Conservation (phyloP, 2,113 vertebrate genomes). For the Todiramphus chloris region DNA sequence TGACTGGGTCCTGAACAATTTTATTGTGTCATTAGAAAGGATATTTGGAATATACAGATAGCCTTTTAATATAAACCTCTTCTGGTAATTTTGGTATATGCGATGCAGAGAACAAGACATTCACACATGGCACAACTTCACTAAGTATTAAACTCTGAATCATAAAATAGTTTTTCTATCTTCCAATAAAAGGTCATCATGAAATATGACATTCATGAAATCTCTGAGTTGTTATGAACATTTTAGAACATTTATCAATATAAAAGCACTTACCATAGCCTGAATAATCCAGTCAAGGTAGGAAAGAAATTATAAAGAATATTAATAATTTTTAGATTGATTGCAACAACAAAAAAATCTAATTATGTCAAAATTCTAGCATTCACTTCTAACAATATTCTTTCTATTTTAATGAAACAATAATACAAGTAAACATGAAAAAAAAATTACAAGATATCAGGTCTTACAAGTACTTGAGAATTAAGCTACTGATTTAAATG, state of each 20-base stretch:
- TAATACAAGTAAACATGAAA: neutral
- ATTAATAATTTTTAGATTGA: conserved; percentile 25
- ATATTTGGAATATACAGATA: neutral
- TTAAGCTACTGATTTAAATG: neutral
- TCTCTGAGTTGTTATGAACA: neutral
- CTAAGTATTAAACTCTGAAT: neutral
- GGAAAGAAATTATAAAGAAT: conserved; percentile 55
- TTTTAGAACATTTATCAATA: neutral
- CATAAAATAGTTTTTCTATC: neutral
- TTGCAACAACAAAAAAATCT: neutral
- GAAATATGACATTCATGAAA: neutral
- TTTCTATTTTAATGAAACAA: neutral
- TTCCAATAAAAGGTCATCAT: neutral
- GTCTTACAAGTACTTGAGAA: neutral
- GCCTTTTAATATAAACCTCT: neutral
- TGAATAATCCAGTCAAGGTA: conserved; percentile 66
- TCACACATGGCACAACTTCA: neutral
- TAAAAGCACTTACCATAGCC: conserved; percentile 78
- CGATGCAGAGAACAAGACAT: neutral
- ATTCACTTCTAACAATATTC: neutral
- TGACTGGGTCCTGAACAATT: neutral
- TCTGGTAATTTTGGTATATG: neutral
- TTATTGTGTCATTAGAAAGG: neutral
- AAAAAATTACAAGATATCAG: neutral
- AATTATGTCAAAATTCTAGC: neutral